Percentiles rank a stretch among this genome's conserved stretches.
Evolutionary conservation across 2,113 vertebrate species (phyloP).

Genomic region (Carassius gibelio): DNA sequence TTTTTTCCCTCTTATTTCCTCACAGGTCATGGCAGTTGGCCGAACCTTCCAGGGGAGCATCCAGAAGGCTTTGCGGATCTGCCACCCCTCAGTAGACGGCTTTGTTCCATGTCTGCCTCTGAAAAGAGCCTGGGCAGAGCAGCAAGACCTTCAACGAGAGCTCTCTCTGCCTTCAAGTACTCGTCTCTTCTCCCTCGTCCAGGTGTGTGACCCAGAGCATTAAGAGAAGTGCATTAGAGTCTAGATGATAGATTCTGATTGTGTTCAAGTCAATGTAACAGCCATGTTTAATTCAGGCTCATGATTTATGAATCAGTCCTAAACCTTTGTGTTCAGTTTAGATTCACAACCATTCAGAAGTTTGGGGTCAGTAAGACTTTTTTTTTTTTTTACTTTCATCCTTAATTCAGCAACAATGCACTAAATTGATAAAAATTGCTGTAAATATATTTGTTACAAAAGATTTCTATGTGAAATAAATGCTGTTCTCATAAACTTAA

Average conservation of each 20-base stretch:
- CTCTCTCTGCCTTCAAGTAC: conserved; percentile 87
- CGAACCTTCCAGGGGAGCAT: conserved; percentile 95
- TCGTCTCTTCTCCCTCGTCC: conserved; percentile 88
- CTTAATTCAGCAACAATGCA: too few species aligned
- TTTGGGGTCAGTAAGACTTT: too few species aligned
- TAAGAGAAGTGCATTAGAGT: not conserved
- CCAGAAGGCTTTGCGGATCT: conserved; percentile 95
- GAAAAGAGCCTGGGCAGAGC: conserved; percentile 84
- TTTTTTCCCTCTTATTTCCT: not conserved
- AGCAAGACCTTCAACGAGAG: conserved; percentile 79
- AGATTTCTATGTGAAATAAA: too few species aligned
- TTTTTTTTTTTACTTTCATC: too few species aligned
- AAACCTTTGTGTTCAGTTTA: not conserved
- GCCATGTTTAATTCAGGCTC: conserved; percentile 8
- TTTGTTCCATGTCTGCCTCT: conserved; percentile 85
- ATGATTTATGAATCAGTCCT: not conserved
- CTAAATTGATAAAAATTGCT: too few species aligned
- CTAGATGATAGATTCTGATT: not conserved
- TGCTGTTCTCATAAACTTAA: too few species aligned
- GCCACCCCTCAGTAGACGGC: conserved; percentile 89
- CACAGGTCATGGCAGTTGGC: conserved; percentile 92
- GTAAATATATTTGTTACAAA: too few species aligned
- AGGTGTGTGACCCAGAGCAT: conserved; percentile 74
- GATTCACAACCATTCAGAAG: not conserved
- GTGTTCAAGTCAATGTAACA: not conserved